Conservation (phyloP, 2,113 vertebrate species). For the Platysteira castanea region DNA sequence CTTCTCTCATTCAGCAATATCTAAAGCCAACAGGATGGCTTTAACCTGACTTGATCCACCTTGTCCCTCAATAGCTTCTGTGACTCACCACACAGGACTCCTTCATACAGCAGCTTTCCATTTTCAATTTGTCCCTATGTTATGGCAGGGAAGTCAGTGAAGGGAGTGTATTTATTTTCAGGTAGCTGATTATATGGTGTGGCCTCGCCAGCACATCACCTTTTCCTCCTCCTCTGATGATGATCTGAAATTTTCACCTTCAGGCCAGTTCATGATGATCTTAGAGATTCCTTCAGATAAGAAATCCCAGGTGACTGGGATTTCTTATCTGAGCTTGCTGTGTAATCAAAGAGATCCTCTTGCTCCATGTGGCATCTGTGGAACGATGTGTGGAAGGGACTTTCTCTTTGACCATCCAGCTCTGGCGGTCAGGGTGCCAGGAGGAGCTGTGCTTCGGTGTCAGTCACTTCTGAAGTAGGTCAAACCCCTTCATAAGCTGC, state of each 20-base stretch:
- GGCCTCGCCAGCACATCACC: not conserved
- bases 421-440: not conserved
- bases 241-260: not conserved
- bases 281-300: not conserved
- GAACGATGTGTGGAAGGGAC: not conserved
- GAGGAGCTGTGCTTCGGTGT: not conserved
- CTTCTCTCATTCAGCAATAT: rapidly evolving
- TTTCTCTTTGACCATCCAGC: not conserved
- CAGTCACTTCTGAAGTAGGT: not conserved
- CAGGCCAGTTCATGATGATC: not conserved
- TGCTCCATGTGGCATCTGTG: not conserved
- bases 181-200: not conserved
- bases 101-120: not conserved
- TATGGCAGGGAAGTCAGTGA: not conserved
- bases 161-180: not conserved
- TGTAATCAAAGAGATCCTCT: not conserved
- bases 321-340: not conserved
- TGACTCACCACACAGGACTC: not conserved
- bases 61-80: not conserved
- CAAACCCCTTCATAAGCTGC: not conserved
- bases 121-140: not conserved
- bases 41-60: not conserved
- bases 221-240: not conserved
- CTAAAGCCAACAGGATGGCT: not conserved
- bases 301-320: not conserved